Evolutionary conservation across 2,113 vertebrate genomes (phyloP), one percentile per base, ranked within the genome.

Genomic region (Varanus salvator): DNA sequence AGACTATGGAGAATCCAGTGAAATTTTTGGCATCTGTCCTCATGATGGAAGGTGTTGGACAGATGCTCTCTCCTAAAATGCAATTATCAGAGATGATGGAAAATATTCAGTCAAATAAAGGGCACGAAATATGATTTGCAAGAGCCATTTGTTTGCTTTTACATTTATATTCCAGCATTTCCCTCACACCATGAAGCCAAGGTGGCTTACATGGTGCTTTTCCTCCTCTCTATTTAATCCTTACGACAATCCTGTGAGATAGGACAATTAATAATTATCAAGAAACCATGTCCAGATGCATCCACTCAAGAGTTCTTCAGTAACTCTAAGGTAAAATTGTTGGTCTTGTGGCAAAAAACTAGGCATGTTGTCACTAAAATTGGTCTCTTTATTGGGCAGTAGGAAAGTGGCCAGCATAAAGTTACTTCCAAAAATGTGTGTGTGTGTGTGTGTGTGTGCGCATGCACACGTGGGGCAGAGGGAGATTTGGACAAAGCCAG

Each of bases 301-400:
- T 23, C 48, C 74, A 86, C 21, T 0, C 0, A 68, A 64, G 25
- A 0, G 0, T 0, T 57, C 44, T 31, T 80, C 6, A 38, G 23
- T 38, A 75, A 38, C 14, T 31, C 69, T 72, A 72, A n/a, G 4
- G 23, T 68, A 25, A 68, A 68, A 68, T 25, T 68, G 66, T 60
- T 60, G 57, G 11, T 60, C 57, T 60, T 60, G 57, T 60, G 57
- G 17, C 57, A 60, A 60, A 77, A 44, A 14, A 77, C 15, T 9
- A 44, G 50, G 23, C 8, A 80, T 14, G 11, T 27, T 52, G 8
- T 29, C 44, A 80, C 48, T 54, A 31, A 80, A 80, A 54, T 15
- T 17, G 17, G 14, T 17, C 78, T 50, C 14, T 14, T 74, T 23
- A 80, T 54, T 54, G 48, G 27, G 11, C 12, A 3, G 25, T 17